Base-by-base conservation (phyloP, 2,888 invertebrate genomes). In the Dexiosoma caninum region DNA sequence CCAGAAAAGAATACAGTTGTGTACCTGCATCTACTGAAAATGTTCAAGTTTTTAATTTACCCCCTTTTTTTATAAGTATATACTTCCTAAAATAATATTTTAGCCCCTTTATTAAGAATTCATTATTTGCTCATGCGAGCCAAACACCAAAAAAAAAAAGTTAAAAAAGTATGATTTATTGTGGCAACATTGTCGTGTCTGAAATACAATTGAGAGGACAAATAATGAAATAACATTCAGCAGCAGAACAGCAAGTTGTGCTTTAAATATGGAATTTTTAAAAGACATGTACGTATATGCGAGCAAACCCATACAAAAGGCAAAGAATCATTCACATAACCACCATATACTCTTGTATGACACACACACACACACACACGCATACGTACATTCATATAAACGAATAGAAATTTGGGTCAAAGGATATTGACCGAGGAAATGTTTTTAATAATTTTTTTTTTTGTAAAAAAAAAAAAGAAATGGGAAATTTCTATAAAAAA, bases 381-480 rank as follows among this genome's bases (percentile, higher is more conserved):
- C 60, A 46, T 66, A 72, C 62, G 72, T 53, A 80, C 59, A 32
- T 0, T 7, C 19, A 35, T 12, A 81, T 23, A 62, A 64, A 78
- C 64, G 70, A 81, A 85, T 83, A 85, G 1, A 80, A 84, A 87
- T 86, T 87, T 87, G 86, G 87, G 87, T 87, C 87, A 87, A 87
- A 87, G 88, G 87, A 87, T 87, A 87, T 87, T 87, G 87, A 87
- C 87, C 88, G 85, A 81, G 83, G 81, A 76, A 84, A 84, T 66
- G 81, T 57, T 75, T 76, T 35, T 79, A 79, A 70, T 75, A 55
- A 64, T 55, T 69, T 59, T 60, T 53, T 66, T 55, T 14, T 44
- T 19, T 49, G 35, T 9, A 32, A 23, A 64, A 62, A 35, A 2
- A 40, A 1, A 37, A 37, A 37, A 12, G 12, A 9, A 37, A 30